Conservation (phyloP, 2,888 invertebrate species). For the Harpalus rufipes region DNA sequence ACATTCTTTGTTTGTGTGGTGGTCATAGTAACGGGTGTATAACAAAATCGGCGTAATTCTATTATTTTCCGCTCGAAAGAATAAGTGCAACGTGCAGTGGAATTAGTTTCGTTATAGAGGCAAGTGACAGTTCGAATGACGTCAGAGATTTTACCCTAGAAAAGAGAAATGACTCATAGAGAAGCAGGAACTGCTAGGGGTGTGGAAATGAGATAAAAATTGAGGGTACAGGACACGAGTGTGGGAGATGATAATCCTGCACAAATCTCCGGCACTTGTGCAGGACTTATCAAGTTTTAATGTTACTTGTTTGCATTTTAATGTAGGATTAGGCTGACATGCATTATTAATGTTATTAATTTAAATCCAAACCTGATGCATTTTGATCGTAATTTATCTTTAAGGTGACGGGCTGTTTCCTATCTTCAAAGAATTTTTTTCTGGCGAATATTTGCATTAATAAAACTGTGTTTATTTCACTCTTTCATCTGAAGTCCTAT, state of each 20-base stretch:
- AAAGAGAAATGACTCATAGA: slow-evolving; percentile 18
- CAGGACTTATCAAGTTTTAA: slow-evolving; percentile 20
- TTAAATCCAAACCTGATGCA: not conserved
- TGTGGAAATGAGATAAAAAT: slow-evolving; percentile 31
- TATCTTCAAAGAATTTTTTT: not conserved
- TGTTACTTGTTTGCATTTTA: slow-evolving; percentile 9
- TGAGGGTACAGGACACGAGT: slow-evolving; percentile 1
- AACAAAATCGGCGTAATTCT: not conserved
- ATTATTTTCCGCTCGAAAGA: slow-evolving; percentile 48
- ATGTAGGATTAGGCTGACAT: not conserved
- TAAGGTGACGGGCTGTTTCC: not conserved
- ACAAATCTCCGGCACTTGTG: not conserved
- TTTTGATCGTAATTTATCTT: not conserved
- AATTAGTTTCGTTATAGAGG: slow-evolving; percentile 28
- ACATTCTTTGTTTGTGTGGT: not conserved
- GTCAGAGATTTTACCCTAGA: slow-evolving; percentile 34
- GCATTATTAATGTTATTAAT: slow-evolving; percentile 6
- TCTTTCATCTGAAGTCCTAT: no score
- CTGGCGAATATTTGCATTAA: no score
- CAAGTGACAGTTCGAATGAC: slow-evolving; percentile 37
- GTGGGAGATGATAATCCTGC: slow-evolving; percentile 8
- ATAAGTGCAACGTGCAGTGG: not conserved
- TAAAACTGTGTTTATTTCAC: no score
- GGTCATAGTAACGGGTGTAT: not conserved
- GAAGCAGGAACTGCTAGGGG: slow-evolving; percentile 18